Evolutionary conservation across 92 coral and sea anemone species (phyloP).

Genomic region (Zoanthus solanderi): DNA sequence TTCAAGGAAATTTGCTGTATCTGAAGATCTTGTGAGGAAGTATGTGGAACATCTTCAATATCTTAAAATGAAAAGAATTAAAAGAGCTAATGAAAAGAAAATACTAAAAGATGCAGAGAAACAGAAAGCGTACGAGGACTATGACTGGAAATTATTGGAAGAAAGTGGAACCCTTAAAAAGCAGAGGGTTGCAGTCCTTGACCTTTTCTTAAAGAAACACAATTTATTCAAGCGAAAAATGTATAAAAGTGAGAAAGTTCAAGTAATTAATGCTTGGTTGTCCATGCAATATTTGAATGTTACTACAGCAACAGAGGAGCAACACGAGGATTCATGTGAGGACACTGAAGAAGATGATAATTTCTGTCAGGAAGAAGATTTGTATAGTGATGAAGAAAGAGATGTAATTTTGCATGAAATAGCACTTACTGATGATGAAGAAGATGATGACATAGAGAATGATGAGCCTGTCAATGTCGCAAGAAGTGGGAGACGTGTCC

Average conservation of each 20-base stretch:
- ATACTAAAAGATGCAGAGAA: background rate
- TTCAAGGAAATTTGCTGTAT: constrained; percentile 12
- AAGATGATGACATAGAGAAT: no score
- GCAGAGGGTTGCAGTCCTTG: background rate
- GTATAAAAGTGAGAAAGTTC: constrained; percentile 1
- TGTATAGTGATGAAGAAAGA: no score
- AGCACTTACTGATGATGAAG: no score
- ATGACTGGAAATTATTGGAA: constrained; percentile 2
- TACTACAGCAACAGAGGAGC: no score
- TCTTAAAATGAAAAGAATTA: background rate
- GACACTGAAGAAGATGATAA: no score
- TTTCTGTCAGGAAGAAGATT: no score
- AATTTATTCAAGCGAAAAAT: background rate
- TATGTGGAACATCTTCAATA: constrained; percentile 9
- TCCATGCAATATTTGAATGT: background rate
- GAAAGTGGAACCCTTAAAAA: background rate
- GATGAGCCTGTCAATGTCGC: background rate
- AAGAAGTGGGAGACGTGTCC: constrained; percentile 6
- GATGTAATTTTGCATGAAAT: no score
- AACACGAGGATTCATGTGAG: no score
- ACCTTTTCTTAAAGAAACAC: background rate
- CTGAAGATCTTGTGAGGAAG: background rate
- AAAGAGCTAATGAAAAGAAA: background rate
- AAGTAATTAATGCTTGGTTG: constrained; percentile 6
- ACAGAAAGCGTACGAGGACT: background rate